Base-by-base conservation (phyloP, 2,888 invertebrate genomes). In the Elegia similella region DNA sequence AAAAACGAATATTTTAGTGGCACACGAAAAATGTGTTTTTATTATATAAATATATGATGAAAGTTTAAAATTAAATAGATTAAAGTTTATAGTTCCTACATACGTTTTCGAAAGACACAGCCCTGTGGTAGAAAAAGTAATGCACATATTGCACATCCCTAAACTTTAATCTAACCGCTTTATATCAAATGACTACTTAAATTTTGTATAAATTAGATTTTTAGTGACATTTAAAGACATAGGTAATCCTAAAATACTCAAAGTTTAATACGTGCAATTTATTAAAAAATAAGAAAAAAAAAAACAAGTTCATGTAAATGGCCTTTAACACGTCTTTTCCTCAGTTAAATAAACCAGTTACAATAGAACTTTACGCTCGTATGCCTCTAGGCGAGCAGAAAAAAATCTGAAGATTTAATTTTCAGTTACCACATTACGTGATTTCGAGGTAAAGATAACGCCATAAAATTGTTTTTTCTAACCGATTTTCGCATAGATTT, bases 321-420 rank as follows among this genome's bases (percentile, higher is more conserved):
- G 59, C 65, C 67, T 67, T 56, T 62, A 58, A 63, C 74, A 73
- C 72, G 72, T 73, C 65, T 62, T 34, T 50, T 56, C 59, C 56
- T 67, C 66, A 62, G 62, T 38, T 17, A 54, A 60, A 61, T 60
- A 60, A 71, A 64, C 60, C 59, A 58, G 16, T 38, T 55, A 58
- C 72, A 68, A 57, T 66, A 72, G 72, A 62, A 67, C 62, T 72
- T 74, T 70, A 80, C 76, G 79, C 75, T 75, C 73, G 76, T 73
- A 77, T 69, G 71, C 59, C 56, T 68, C 56, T 58, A 54, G 32
- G 50, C 34, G 5, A 50, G 10, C 13, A 48, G n/a, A 29, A 6
- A 57, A 62, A 66, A 64, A 58, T 32, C 42, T 1, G 13, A 6
- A n/a, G 8, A 43, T 43, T 13, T 8, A 38, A 67, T 59, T 55